Percentiles rank a stretch among this genome's conserved stretches.
phyloP scores from a whole-genome alignment of 2,113 vertebrate species.

The Hippopotamus amphibius region DNA sequence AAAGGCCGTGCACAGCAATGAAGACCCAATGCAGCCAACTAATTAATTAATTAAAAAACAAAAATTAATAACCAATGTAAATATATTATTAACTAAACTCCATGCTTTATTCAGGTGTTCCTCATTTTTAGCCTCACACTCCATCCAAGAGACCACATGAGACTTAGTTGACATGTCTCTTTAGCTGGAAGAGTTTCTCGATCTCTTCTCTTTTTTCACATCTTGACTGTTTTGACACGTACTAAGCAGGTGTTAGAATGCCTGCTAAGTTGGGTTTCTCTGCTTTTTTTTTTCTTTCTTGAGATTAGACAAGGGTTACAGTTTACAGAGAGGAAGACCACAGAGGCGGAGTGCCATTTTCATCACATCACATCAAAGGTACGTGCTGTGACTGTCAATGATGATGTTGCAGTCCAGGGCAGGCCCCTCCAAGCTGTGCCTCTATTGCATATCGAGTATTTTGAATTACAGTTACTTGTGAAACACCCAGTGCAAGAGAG shows the following conservation, averaged over 20 bases:
- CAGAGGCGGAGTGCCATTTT: not conserved
- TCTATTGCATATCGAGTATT: too few species aligned
- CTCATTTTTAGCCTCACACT: not conserved
- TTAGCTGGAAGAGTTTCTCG: not conserved
- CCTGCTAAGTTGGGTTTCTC: not conserved
- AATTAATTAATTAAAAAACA: too few species aligned
- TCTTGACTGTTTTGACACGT: not conserved
- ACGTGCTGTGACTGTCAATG: too few species aligned
- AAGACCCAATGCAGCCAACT: too few species aligned
- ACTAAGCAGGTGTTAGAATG: not conserved
- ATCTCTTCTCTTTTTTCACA: not conserved
- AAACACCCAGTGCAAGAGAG: too few species aligned
- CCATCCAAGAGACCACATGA: too few species aligned
- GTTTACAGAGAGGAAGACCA: not conserved
- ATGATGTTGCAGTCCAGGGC: too few species aligned
- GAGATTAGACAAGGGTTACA: not conserved
- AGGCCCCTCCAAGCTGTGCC: too few species aligned
- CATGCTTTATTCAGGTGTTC: not conserved
- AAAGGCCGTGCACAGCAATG: too few species aligned
- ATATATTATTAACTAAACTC: not conserved
- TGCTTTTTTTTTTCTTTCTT: not conserved
- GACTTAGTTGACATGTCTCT: not conserved
- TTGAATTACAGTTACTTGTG: too few species aligned
- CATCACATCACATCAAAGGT: not conserved
- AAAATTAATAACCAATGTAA: not conserved